Conservation (phyloP, 2,113 vertebrate genomes). For the Grantiella picta region DNA sequence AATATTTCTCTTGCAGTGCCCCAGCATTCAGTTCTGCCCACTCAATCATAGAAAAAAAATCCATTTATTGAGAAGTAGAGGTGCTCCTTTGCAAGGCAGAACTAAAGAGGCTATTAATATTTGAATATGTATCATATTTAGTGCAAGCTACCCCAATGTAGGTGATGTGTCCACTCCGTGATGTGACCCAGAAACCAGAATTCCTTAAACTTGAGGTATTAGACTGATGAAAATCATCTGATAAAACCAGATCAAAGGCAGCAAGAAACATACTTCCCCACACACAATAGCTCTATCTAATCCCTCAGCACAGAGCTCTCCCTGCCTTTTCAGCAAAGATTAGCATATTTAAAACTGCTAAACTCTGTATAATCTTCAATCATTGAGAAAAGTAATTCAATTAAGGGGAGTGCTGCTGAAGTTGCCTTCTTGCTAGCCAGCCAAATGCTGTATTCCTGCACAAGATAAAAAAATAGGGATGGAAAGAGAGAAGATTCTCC, state of each 20-base stretch:
- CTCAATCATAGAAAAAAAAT: not conserved
- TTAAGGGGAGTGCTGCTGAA: constrained; percentile 12
- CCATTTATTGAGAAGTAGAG: not conserved
- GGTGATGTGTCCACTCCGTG: not conserved
- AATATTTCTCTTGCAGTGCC: not conserved
- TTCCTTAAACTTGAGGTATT: not conserved
- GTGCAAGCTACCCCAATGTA: not conserved
- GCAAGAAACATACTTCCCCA: not conserved
- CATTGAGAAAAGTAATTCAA: constrained; percentile 58
- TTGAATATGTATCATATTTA: not conserved
- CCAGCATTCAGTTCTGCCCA: not conserved
- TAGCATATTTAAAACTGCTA: constrained; percentile 48
- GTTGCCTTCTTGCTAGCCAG: not conserved
- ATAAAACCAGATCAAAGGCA: constrained; percentile 16
- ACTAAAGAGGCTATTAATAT: not conserved
- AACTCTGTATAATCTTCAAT: constrained; percentile 48
- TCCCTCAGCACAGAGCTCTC: constrained; percentile 20
- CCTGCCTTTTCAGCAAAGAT: constrained; percentile 50
- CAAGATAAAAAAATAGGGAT: not conserved
- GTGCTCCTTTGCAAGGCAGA: not conserved
- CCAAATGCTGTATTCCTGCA: not conserved
- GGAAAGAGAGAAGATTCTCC: not conserved
- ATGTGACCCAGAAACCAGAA: not conserved
- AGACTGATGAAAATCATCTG: not conserved
- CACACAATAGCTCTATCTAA: not conserved